phyloP scores from a whole-genome alignment of 2,888 invertebrate genomes.

The Fragum fragum region DNA sequence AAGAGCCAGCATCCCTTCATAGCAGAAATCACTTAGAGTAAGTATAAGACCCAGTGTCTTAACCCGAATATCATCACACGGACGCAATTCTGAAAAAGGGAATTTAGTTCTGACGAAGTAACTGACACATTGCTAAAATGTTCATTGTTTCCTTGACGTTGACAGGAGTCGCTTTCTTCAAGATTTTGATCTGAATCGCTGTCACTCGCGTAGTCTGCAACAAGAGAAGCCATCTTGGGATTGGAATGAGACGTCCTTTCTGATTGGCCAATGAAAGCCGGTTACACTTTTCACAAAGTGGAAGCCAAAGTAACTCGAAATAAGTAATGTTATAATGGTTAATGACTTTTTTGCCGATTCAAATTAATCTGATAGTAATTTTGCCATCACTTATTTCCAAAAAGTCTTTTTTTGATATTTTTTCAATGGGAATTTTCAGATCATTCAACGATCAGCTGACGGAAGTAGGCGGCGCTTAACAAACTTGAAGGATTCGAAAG shows the following conservation, averaged over 20 bases:
- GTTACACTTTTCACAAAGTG: background rate
- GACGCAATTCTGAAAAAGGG: too few species aligned
- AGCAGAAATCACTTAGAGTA: too few species aligned
- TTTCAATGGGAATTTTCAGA: conserved; percentile 43
- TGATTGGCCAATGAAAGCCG: conserved; percentile 64
- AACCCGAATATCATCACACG: too few species aligned
- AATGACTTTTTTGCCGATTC: background rate
- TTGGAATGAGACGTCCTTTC: conserved; percentile 1
- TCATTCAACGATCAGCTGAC: conserved; percentile 84
- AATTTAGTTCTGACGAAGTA: too few species aligned
- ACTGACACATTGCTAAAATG: background rate
- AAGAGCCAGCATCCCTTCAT: too few species aligned
- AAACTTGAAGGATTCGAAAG: conserved; percentile 32
- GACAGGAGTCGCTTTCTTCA: background rate
- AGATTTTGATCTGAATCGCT: conserved; percentile 70
- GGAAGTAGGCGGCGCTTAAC: conserved; percentile 80
- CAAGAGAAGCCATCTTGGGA: conserved; percentile 82
- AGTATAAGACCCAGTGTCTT: too few species aligned
- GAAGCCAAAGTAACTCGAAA: background rate
- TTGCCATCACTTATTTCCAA: background rate
- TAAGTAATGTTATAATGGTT: background rate
- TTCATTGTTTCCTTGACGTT: background rate
- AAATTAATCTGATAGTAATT: background rate
- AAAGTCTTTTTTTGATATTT: background rate
- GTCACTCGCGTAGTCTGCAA: conserved; percentile 84